These are phyloP conservation scores for Dexiosoma caninum DNA, from an alignment of 2,888 invertebrate genomes.

Conservation along the genomic window DNA sequence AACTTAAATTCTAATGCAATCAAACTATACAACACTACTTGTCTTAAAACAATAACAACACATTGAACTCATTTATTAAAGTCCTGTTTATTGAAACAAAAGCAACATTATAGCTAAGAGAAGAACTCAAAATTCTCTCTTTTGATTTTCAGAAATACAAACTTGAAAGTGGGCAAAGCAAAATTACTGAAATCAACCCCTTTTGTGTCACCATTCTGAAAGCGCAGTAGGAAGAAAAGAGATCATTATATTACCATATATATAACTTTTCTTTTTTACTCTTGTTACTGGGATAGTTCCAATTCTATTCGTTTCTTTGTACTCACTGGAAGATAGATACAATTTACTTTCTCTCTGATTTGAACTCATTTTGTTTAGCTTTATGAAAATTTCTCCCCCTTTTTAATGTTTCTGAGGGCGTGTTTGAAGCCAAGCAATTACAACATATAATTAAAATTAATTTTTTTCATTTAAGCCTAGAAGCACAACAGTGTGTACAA, in stretches of 20 bases:
- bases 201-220: not conserved
- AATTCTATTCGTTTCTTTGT: conserved; percentile 44
- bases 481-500: conserved; percentile 24
- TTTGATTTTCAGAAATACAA: not conserved
- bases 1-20: conserved; percentile 43
- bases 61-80: conserved; percentile 38
- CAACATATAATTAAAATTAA: not conserved
- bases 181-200: conserved; percentile 11
- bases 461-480: not conserved
- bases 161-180: not conserved
- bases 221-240: conserved; percentile 39
- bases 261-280: conserved; percentile 6
- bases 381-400: not conserved
- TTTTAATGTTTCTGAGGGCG: not conserved
- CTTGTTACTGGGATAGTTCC: conserved; percentile 16
- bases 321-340: conserved; percentile 32
- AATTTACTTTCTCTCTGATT: not conserved
- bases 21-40: not conserved
- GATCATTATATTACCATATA: not conserved
- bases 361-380: conserved; percentile 32
- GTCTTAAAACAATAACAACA: not conserved
- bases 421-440: not conserved
- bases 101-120: not conserved
- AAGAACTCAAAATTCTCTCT: conserved; percentile 2
- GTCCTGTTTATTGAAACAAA: conserved; percentile 43